Evolutionary conservation across 2,888 invertebrate genomes (phyloP), one percentile per base, ranked within the genome.

Genomic region (Aleiodes leptofemur): DNA sequence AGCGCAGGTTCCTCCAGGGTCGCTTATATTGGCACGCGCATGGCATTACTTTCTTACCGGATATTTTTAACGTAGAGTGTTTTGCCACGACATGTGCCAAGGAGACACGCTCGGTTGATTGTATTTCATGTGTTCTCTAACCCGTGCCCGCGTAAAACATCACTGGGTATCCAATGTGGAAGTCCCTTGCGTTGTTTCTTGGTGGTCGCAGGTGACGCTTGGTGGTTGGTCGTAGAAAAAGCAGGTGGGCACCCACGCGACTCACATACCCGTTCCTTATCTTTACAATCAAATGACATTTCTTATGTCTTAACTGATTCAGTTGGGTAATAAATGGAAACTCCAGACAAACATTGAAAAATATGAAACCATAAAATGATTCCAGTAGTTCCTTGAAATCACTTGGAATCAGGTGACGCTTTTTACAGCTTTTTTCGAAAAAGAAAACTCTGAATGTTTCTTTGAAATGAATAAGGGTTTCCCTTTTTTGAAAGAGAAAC

Each of bases 121-220:
- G 56, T 43, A 43, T 48, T 64, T 85, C 85, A 87, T 84, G 84
- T 85, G 83, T 85, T 82, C 81, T 77, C 6, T 43, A 43, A 43
- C 43, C 43, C 43, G 43, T 11, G 43, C 43, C 8, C 43, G 11
- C 9, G 43, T 43, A 43, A 43, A 43, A 43, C 43, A 43, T 43
- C 31, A 29, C 69, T 16, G 43, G 48, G 50, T 70, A 76, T 78
- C 78, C 78, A 76, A 74, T 76, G 56, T 72, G 77, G 64, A 71
- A 74, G 79, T 69, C 29, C 43, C 14, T 13, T 48, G 69, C 43
- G 55, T 70, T 78, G 80, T 86, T 51, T 51, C 83, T 85, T 85
- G 82, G 83, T 80, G 83, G 81, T 83, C 83, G 86, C 86, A 86
- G 86, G 86, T 87, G 87, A 82, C 78, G 79, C 81, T 50, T 68